These are phyloP conservation scores for Leptodactylus fuscus DNA, from an alignment of 2,113 vertebrate genomes.

Conservation along the genomic window DNA sequence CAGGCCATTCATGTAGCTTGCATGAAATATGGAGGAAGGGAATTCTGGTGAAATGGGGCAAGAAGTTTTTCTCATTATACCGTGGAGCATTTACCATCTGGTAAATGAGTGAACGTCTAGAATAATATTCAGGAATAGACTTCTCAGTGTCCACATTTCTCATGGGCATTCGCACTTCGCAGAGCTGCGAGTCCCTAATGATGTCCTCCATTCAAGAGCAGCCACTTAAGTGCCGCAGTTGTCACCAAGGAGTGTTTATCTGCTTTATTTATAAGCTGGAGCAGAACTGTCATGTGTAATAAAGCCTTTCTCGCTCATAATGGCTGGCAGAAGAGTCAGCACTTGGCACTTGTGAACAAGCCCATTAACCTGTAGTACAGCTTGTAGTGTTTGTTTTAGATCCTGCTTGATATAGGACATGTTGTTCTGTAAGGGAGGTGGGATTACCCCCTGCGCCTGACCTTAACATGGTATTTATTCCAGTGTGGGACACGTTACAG, in stretches of 20 bases:
- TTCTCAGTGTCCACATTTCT: not conserved
- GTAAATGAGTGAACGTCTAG: not conserved
- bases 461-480: slow-evolving; percentile 21
- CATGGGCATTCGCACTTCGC: not conserved
- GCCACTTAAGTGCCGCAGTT: not conserved
- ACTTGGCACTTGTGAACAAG: not conserved
- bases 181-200: no score
- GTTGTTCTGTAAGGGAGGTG: not conserved
- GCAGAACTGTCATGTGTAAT: not conserved
- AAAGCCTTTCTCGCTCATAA: not conserved
- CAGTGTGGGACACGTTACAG: not conserved
- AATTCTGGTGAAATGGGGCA: not conserved
- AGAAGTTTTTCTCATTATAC: slow-evolving; percentile 18
- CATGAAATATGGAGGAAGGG: not conserved
- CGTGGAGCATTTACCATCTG: not conserved
- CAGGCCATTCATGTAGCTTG: not conserved
- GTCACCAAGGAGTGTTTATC: not conserved
- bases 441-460: not conserved
- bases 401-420: not conserved
- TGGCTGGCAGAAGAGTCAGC: not conserved
- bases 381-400: not conserved
- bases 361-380: not conserved
- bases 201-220: not conserved
- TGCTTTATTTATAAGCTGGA: not conserved
- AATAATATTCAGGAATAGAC: not conserved